These are phyloP conservation scores for Dicyrtoma fusca DNA, from an alignment of 2,888 invertebrate genomes.

Conservation along the genomic window DNA sequence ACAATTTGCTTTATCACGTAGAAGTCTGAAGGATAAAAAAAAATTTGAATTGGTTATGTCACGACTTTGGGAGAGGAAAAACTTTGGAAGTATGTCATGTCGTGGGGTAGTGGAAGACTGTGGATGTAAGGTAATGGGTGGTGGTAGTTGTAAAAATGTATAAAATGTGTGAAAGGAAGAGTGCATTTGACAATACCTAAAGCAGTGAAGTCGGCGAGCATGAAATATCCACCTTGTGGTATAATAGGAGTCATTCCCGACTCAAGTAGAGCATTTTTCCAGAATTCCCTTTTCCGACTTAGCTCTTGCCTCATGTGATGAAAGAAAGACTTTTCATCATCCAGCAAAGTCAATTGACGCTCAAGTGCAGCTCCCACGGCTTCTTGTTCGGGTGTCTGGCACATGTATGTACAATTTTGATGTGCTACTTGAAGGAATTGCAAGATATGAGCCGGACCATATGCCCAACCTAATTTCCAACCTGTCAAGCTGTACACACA, in stretches of 20 bases:
- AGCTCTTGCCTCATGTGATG: constrained; percentile 74
- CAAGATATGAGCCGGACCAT: constrained; percentile 64
- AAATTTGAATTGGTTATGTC: neutral
- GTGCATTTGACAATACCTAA: constrained; percentile 64
- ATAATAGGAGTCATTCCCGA: constrained; percentile 87
- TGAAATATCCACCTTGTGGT: constrained; percentile 97
- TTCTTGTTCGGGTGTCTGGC: constrained; percentile 89
- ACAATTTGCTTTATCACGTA: no score
- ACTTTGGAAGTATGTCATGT: neutral
- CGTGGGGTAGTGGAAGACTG: neutral
- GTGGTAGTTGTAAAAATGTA: neutral
- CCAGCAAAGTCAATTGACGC: constrained; percentile 72
- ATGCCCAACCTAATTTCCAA: constrained; percentile 66
- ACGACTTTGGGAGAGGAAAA: neutral
- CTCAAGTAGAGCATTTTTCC: constrained; percentile 73
- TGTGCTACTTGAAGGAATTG: constrained; percentile 62
- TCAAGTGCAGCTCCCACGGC: constrained; percentile 90
- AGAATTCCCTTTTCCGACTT: constrained; percentile 75
- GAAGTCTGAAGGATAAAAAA: neutral
- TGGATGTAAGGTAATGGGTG: neutral
- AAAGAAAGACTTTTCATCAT: constrained; percentile 78
- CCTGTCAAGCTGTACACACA: constrained; percentile 64
- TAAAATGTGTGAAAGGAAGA: neutral
- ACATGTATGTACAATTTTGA: constrained; percentile 75
- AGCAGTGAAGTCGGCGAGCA: constrained; percentile 88